Conservation (phyloP, 2,113 vertebrate species). For the Ceyx melanurus region DNA sequence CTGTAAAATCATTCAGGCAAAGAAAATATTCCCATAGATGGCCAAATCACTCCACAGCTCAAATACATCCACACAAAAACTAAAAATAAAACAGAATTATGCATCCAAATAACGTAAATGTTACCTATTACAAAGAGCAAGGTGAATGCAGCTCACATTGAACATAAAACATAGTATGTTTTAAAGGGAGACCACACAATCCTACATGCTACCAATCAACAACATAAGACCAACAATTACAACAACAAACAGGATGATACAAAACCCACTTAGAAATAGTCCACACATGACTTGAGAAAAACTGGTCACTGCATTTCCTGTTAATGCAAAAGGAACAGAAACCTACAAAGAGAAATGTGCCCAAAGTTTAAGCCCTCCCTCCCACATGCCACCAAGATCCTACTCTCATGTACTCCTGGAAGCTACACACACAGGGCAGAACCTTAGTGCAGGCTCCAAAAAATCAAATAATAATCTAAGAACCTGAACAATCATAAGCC, state of each 20-base stretch:
- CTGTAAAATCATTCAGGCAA: slow-evolving; percentile 3
- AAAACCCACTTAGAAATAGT: neutral
- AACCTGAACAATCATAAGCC: neutral
- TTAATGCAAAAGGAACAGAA: neutral
- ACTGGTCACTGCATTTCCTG: neutral
- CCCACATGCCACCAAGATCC: neutral
- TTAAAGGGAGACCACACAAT: neutral
- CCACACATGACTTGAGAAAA: neutral
- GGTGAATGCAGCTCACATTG: neutral
- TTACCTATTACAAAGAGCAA: slow-evolving; percentile 34
- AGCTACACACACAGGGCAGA: neutral
- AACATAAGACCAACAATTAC: neutral
- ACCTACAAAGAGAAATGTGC: neutral
- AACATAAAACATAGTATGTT: neutral
- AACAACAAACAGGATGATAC: neutral
- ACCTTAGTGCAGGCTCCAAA: neutral
- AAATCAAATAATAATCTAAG: neutral
- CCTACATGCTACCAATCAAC: neutral
- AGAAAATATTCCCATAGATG: slow-evolving; percentile 31
- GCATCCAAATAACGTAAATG: neutral
- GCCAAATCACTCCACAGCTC: neutral
- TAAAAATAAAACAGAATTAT: slow-evolving; percentile 50
- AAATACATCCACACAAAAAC: slow-evolving; percentile 1
- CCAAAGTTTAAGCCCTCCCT: neutral
- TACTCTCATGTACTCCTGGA: neutral